Evolutionary conservation across 2,113 vertebrate species (phyloP).

Genomic region (Dicerorhinus sumatrensis): DNA sequence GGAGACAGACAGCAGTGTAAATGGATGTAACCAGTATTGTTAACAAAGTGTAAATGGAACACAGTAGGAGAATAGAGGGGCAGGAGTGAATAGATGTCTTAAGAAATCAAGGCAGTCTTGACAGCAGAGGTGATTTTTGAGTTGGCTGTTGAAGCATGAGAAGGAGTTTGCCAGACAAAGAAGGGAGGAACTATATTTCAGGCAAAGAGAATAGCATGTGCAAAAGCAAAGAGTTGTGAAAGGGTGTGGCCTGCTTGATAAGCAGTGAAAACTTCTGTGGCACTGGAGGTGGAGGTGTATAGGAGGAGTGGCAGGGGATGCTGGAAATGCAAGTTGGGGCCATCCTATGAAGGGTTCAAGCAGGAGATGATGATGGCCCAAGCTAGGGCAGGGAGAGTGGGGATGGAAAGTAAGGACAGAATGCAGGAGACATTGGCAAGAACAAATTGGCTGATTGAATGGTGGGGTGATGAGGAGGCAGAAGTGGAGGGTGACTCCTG

Average conservation of each 20-base stretch:
- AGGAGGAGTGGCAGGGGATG: neutral
- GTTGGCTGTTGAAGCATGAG: neutral
- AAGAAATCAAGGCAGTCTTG: slow-evolving; percentile 21
- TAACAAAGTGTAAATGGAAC: neutral
- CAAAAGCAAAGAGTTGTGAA: neutral
- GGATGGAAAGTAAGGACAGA: neutral
- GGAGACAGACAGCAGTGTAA: neutral
- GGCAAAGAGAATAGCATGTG: neutral
- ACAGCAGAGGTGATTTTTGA: neutral
- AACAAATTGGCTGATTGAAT: slow-evolving; percentile 1
- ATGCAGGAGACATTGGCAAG: neutral
- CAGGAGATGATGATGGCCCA: neutral
- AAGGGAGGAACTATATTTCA: slow-evolving; percentile 19
- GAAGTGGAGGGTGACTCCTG: neutral
- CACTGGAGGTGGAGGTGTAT: neutral
- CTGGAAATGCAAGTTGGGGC: neutral
- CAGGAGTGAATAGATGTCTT: neutral
- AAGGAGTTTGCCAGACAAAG: slow-evolving; percentile 21
- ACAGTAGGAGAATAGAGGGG: neutral
- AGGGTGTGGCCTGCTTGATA: neutral
- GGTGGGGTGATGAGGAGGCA: neutral
- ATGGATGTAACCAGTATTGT: neutral
- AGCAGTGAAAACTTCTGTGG: neutral
- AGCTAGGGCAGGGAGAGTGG: neutral
- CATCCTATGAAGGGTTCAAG: neutral